Conservation (phyloP, 2,888 invertebrate species). For the Netelia inedita region DNA sequence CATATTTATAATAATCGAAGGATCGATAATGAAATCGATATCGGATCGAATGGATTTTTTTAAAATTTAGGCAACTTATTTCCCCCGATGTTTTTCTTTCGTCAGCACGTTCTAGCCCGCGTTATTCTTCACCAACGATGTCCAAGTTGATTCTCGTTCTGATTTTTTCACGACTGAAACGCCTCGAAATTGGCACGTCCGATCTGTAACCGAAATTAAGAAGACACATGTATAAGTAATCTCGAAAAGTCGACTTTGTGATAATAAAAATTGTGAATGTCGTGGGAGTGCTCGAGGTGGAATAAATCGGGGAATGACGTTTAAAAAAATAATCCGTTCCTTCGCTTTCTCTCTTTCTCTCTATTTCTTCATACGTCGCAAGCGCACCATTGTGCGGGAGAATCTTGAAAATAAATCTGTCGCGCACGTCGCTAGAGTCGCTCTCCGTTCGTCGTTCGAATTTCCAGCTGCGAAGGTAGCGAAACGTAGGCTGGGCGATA, state of each 20-base stretch:
- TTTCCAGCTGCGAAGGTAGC: conserved; percentile 34
- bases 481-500: conserved; percentile 39
- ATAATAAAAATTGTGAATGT: conserved; percentile 1
- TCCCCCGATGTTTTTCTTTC: background rate
- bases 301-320: background rate
- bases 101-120: background rate
- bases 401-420: conserved; percentile 8
- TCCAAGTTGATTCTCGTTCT: background rate
- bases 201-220: conserved; percentile 33
- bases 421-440: background rate
- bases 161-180: background rate
- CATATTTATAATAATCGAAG: background rate
- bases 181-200: background rate
- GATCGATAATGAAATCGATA: background rate
- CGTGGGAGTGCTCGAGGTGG: background rate
- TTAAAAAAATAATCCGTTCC: background rate
- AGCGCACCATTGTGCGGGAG: background rate
- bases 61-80: background rate
- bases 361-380: background rate
- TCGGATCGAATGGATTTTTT: background rate
- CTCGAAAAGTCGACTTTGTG: background rate
- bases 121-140: background rate
- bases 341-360: background rate
- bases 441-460: background rate
- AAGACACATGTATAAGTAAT: background rate